Base-by-base conservation (phyloP, 2,797 vertebrate species). In the Cossypha caffra region DNA sequence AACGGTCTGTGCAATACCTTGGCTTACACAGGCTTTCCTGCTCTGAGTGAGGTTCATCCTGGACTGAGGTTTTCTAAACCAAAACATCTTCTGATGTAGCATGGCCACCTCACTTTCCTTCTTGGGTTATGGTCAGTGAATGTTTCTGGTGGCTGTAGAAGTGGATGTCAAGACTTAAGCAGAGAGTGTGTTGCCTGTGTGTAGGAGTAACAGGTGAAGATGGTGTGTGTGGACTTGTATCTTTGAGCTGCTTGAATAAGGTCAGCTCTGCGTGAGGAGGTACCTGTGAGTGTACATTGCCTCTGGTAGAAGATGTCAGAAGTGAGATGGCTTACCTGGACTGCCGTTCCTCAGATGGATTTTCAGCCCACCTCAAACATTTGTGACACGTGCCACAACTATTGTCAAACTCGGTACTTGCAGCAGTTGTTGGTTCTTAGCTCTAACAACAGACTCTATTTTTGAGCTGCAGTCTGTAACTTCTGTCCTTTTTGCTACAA, bases 371-470 rank as follows among this genome's bases (percentile, higher is more conserved):
- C 14, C 38, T 82, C 17, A 42, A n/a, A 12, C 2, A 0, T 55
- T 59, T 48, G 20, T 7, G 2, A 4, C 9, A 13, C 0, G 0
- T 37, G 29, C 18, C 37, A 25, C 38, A 20, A 2, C 25, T 62
- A 8, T 45, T 77, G 28, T 48, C 51, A 54, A 31, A 40, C 25
- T 19, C 38, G 5, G 13, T 59, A 5, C 14, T 81, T 74, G 20
- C 16, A 55, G 31, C 28, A 58, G 33, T 40, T 94, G 16, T 3
- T 57, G 61, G 26, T 63, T 66, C 59, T 52, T 82, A 48, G 7
- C 42, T 78, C 29, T 61, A 25, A 35, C 0, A 7, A 52, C 7
- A 68, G 42, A 63, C 4, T 5, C 6, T 16, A 6, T 24, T 71
- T 83, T 24, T 35, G 76, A 75, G 38, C 47, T 55, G 23, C 42